Evolutionary conservation across 1,140 invertebrate genomes (phyloP), one percentile per base, ranked within the genome.

Genomic region (Micrasema longulum): DNA sequence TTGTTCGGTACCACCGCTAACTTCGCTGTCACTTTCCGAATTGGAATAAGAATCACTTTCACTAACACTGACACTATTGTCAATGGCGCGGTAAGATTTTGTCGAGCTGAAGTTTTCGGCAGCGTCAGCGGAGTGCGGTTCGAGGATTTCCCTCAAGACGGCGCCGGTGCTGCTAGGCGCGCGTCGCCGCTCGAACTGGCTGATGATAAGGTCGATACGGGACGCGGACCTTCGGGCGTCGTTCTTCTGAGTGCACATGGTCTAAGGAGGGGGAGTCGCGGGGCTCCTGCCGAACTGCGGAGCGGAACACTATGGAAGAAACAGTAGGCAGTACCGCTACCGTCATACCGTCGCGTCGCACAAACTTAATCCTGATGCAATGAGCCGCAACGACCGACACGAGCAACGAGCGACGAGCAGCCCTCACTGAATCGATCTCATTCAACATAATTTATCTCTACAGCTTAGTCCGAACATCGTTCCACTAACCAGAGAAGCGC

Each of bases 151-250:
- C 20, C 41, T 36, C 23, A 50, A 43, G 9, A 22, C 16, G 14
- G n/a, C 67, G 45, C 41, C 12, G 35, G 31, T 45, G 62, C 26
- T 36, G 22, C 11, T 55, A 12, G 52, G 23, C 2, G 22, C 26
- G 52, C 23, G 52, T 55, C 52, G 52, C 26, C 18, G 48, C 47
- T 74, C 73, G 47, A 67, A 71, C 16, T 23, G 50, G 14, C 47
- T 68, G 31, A 71, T 68, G 36, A 74, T 74, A 22, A 45, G 50
- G 57, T 45, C 63, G 26, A 74, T 18, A 10, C 72, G 67, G 60
- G 65, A 22, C 16, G 52, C 55, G 6, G n/a, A 31, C 22, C 16
- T 9, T 55, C 23, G 55, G 52, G 11, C 52, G 36, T 60, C 31
- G 12, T 14, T 18, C 10, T 14, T 14, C n/a, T 63, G 60, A 41